Evolutionary conservation across 1,140 invertebrate genomes (phyloP).

Genomic region (Hyles euphorbiae): DNA sequence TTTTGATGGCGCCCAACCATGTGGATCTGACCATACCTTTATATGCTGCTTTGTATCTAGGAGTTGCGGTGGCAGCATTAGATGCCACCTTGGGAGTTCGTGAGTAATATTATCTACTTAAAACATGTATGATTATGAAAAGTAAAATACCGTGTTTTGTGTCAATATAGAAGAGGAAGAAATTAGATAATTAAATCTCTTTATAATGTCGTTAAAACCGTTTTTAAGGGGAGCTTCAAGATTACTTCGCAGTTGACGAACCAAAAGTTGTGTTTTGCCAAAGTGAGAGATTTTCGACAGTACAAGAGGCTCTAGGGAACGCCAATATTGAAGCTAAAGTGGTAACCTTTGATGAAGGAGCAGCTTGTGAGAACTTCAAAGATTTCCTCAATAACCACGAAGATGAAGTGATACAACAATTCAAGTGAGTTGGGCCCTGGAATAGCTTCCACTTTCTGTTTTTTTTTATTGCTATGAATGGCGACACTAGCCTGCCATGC

Average conservation of each 20-base stretch:
- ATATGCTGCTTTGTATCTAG: constrained; percentile 44
- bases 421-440: constrained; percentile 13
- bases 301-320: constrained; percentile 11
- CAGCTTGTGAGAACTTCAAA: constrained; percentile 7
- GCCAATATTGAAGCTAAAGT: constrained; percentile 10
- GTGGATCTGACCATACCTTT: constrained; percentile 56
- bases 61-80: constrained; percentile 32
- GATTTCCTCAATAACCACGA: constrained; percentile 21
- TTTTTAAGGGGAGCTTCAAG: constrained; percentile 28
- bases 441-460: not conserved
- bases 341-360: constrained; percentile 22
- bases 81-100: constrained; percentile 37
- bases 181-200: no score
- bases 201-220: not conserved
- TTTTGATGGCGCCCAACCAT: constrained; percentile 47
- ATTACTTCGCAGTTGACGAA: constrained; percentile 12
- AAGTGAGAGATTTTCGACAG: constrained; percentile 11
- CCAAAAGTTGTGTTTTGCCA: constrained; percentile 33
- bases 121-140: not conserved
- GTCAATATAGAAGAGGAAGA: not conserved
- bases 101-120: constrained; percentile 25
- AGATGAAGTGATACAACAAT: constrained; percentile 13
- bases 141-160: not conserved
- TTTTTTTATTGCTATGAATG: not conserved
- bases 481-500: no score